Evolutionary conservation across 53 echinoderm and acorn worm species (phyloP), one percentile per base, ranked within the genome.

Genomic region (Astropecten irregularis): DNA sequence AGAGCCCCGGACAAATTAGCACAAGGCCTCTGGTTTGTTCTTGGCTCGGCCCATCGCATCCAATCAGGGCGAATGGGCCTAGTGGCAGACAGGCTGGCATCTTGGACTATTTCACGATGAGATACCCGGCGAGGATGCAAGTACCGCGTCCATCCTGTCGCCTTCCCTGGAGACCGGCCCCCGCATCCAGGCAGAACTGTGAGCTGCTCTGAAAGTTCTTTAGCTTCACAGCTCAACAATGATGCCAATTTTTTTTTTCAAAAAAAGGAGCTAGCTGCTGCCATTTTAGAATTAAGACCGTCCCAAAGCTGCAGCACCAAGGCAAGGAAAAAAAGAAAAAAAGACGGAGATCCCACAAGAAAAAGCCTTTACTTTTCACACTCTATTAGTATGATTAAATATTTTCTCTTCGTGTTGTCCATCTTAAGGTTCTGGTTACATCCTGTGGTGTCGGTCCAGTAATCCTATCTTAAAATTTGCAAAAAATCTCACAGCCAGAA

Each of bases 381-480:
- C 77, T 77, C 77, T 77, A 77, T 77, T 62, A 77, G 77, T 62
- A 61, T 77, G 77, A 77, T 77, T 77, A 77, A 77, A 77, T 77
- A 61, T 77, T 77, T 77, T 77, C 47, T 26, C 77, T 60, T 60
- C 77, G 77, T 77, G 77, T 77, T 62, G 60, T 60, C 61, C 77
- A 77, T 77, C 60, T 77, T 77, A 77, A 60, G 62, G 60, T 38
- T 77, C 56, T 60, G 77, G 77, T 77, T 77, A 77, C 77, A 2
- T 40, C 62, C 62, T 14, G 40, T 42, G 77, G 77, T 77, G 77
- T 59, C 46, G 30, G 60, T 35, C 42, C 10, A 21, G 77, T 77
- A 77, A 77, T 77, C 77, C 77, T 77, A 77, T 44, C 77, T 77
- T 42, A 77, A 77, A 73, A 77, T 77, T 47, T 77, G 77, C 77